Evolutionary conservation across 2,888 invertebrate genomes (phyloP), one percentile per base, ranked within the genome.

Genomic region (Pollenia amentaria): DNA sequence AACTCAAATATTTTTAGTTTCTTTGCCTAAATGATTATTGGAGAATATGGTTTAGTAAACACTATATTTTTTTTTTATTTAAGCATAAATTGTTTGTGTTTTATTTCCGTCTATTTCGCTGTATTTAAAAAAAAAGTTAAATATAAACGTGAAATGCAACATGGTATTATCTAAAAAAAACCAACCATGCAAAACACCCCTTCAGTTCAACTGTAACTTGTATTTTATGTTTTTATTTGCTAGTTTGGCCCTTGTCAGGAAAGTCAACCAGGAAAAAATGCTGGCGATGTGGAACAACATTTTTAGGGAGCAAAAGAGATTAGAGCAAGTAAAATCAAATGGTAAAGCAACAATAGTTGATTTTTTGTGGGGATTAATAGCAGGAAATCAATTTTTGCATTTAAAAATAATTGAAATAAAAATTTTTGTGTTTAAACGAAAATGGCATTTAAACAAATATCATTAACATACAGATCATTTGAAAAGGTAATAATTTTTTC

Each of bases 111-210:
- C 44, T 60, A 48, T 6, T n/a, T 10, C 14, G 7, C 14, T 16
- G 18, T 38, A 38, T 14, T 14, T 21, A 53, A 48, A 57, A 1
- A 65, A 55, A 60, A 14, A 29, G 29, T 29, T 29, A 29, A 6
- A 29, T 29, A n/a, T 44, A n/a, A 48, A 3, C 38, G 55, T 12
- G 40, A 55, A 18, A 57, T 51, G 10, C 8, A 62, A 70, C 38
- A 38, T 60, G 29, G 8, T 38, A 55, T 72, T 53, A 46, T 29
- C 18, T 46, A 40, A 46, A 75, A 46, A 75, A 75, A 80, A 3
- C 14, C 84, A 85, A 46, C 64, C 80, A 85, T 48, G 84, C 84
- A 85, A 70, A 75, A 85, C 84, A 65, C 84, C 84, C 84, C 80
- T 85, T 76, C 55, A 62, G 53, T 48, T 80, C 70, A 76, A 76